Base-by-base conservation (phyloP, 1,140 invertebrate species). In the Drosophila littoralis region DNA sequence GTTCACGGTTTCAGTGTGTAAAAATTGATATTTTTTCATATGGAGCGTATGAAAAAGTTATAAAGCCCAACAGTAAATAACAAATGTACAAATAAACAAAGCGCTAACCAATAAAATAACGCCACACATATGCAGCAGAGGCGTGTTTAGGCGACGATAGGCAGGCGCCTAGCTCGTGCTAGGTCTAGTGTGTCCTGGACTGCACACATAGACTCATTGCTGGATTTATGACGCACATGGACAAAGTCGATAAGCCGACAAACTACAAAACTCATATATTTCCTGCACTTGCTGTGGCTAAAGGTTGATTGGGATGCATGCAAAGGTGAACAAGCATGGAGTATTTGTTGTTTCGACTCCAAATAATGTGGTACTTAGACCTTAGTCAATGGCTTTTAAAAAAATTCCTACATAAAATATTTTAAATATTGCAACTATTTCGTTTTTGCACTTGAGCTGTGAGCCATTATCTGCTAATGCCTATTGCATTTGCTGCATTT, bases 41-140 rank as follows among this genome's bases (percentile, higher is more conserved):
- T 28, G 15, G 61, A 67, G 36, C 65, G 63, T 38, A 81, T 84
- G 69, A 81, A 84, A 81, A 85, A 64, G 75, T 75, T 86, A 75
- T 81, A 81, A 75, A 81, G 78, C 81, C 75, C 70, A 72, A 75
- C 82, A 67, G 82, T 81, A 85, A 85, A 85, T 86, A 85, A 86
- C 75, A 71, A 81, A 84, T 73, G 75, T 36, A 68, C 60, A 84
- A 85, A 81, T 68, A 84, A 78, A 78, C 55, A 77, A 81, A 64
- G 43, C 43, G 40, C 58, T 65, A 74, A 74, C 63, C 48, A 46
- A 82, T 66, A 82, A 81, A 81, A 82, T 68, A 73, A 43, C 61
- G 61, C 45, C 73, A 81, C 46, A 70, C 77, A 45, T 69, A 17
- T 84, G 68, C 50, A 66, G 22, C 63, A 67, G 68, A 75, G 42